A percentile compares a stretch with the other conserved stretches of the same genome.
Evolutionary conservation across 2,113 vertebrate genomes (phyloP).

Genomic region (Danionella cerebrum): DNA sequence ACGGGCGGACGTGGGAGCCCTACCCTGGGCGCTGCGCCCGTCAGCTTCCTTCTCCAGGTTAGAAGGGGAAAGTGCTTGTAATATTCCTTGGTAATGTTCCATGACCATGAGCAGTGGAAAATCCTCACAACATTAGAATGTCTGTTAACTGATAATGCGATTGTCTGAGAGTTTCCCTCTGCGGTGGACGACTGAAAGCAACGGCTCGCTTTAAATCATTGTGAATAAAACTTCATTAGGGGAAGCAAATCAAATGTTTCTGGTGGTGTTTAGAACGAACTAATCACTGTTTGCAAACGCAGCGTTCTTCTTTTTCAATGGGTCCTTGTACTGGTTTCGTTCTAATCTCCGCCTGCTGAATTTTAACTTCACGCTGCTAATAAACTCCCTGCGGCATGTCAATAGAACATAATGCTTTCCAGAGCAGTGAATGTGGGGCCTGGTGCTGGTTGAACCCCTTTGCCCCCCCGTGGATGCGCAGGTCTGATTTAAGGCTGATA

Average conservation of each 20-base stretch:
- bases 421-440: constrained; percentile 19
- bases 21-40: constrained; percentile 18
- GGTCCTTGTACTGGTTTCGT: neutral
- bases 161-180: constrained; percentile 13
- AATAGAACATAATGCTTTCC: constrained; percentile 31
- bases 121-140: constrained; percentile 24
- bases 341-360: neutral
- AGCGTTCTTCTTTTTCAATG: neutral
- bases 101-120: constrained; percentile 39
- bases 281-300: neutral
- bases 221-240: too few relatives aligned
- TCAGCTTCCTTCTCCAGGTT: constrained; percentile 20
- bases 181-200: neutral
- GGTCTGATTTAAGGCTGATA: constrained; percentile 36
- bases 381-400: constrained; percentile 25
- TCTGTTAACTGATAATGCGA: constrained; percentile 25
- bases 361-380: constrained; percentile 8
- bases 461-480: neutral
- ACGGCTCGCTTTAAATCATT: neutral
- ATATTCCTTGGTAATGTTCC: constrained; percentile 39
- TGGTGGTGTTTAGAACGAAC: too few relatives aligned
- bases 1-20: constrained; percentile 28
- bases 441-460: neutral
- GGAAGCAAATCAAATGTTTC: too few relatives aligned
- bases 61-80: constrained; percentile 26